Conservation (phyloP, 2,888 invertebrate species). For the Scotopteryx bipunctaria region DNA sequence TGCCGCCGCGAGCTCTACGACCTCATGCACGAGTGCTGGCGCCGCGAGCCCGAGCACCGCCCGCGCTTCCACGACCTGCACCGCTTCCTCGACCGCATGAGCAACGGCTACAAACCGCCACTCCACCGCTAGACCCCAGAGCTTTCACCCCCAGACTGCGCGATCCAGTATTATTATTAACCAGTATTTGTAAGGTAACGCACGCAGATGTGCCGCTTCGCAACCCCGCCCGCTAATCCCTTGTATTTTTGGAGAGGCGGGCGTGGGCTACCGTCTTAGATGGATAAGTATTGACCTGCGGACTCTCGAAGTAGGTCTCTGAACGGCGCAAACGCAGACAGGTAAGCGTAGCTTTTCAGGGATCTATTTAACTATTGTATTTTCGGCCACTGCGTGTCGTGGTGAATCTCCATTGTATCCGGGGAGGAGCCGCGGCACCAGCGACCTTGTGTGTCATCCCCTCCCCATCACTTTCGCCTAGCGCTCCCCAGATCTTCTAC, state of each 20-base stretch:
- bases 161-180: slow-evolving; percentile 49
- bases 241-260: slow-evolving; percentile 51
- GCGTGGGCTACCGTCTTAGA: slow-evolving; percentile 30
- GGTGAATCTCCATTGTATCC: slow-evolving; percentile 3
- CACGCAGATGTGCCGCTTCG: slow-evolving; percentile 54
- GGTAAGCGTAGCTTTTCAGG: slow-evolving; percentile 44
- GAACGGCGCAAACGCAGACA: slow-evolving; percentile 32
- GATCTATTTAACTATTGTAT: slow-evolving; percentile 44
- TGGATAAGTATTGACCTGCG: slow-evolving; percentile 20
- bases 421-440: neutral
- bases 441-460: slow-evolving; percentile 35
- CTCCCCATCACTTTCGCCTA: slow-evolving; percentile 57
- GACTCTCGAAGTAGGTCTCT: slow-evolving; percentile 49
- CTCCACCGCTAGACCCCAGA: slow-evolving; percentile 48
- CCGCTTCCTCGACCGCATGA: slow-evolving; percentile 91
- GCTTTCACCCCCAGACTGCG: slow-evolving; percentile 45
- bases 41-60: slow-evolving; percentile 89
- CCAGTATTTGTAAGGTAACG: slow-evolving; percentile 45
- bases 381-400: slow-evolving; percentile 15
- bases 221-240: slow-evolving; percentile 25
- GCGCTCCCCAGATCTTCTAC: slow-evolving; percentile 77
- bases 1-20: slow-evolving; percentile 95
- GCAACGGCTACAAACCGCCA: slow-evolving; percentile 85
- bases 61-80: slow-evolving; percentile 95
- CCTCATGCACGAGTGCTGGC: slow-evolving; percentile 96